These are phyloP conservation scores for Brachyrhaphis roseni DNA, from an alignment of 2,797 vertebrate species.

Conservation along the genomic window DNA sequence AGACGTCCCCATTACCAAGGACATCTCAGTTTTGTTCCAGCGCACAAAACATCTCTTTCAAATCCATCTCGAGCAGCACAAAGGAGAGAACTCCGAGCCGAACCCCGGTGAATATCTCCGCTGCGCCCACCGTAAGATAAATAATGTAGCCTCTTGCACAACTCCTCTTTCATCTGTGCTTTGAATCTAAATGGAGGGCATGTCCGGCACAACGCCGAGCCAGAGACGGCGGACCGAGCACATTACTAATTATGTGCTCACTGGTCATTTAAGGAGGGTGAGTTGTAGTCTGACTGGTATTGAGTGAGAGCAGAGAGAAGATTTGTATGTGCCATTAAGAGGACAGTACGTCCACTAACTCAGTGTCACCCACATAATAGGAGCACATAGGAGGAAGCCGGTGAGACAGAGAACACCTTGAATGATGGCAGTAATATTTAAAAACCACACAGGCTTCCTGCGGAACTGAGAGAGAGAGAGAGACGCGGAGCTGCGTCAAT, in stretches of 20 bases:
- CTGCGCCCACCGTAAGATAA: conserved; percentile 60
- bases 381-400: conserved; percentile 15
- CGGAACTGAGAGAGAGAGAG: conserved; percentile 24
- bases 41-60: conserved; percentile 59
- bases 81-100: conserved; percentile 47
- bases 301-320: conserved; percentile 53
- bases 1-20: conserved; percentile 69
- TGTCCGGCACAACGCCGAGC: conserved; percentile 24
- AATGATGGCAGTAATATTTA: conserved; percentile 27
- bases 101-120: conserved; percentile 59
- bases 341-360: conserved; percentile 50
- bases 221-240: conserved; percentile 45
- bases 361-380: conserved; percentile 33
- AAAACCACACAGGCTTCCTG: conserved; percentile 31
- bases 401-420: conserved; percentile 11
- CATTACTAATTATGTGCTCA: conserved; percentile 63
- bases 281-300: conserved; percentile 62
- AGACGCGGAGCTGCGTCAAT: conserved; percentile 55
- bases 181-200: conserved; percentile 42
- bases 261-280: conserved; percentile 62
- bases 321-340: conserved; percentile 49
- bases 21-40: conserved; percentile 64
- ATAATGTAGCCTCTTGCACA: conserved; percentile 61
- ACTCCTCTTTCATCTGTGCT: conserved; percentile 55
- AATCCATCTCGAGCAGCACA: conserved; percentile 66